phyloP scores from a whole-genome alignment of 2,888 invertebrate genomes.

The Hypena proboscidalis region DNA sequence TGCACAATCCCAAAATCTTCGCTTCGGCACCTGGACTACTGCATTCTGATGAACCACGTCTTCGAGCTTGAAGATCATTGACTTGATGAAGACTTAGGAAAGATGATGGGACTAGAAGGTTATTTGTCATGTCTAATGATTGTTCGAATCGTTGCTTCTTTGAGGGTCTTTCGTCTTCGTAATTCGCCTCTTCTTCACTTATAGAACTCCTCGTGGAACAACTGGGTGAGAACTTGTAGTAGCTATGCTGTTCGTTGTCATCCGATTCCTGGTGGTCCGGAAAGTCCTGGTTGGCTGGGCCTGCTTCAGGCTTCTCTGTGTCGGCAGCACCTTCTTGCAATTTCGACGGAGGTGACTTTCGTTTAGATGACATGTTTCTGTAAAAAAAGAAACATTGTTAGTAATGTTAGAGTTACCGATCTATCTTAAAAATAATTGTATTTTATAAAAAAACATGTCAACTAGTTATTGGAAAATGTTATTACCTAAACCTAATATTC shows the following conservation, averaged over 20 bases:
- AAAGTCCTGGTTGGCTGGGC: constrained; percentile 81
- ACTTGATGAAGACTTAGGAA: constrained; percentile 85
- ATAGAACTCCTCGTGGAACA: constrained; percentile 77
- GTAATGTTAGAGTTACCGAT: too few relatives aligned
- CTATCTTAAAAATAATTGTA: too few relatives aligned
- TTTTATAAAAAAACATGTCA: too few relatives aligned
- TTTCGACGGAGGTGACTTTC: constrained; percentile 98
- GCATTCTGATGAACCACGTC: constrained; percentile 88
- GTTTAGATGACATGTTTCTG: constrained; percentile 98
- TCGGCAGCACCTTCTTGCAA: constrained; percentile 90
- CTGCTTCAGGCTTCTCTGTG: constrained; percentile 78
- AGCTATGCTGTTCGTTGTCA: constrained; percentile 70
- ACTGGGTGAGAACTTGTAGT: constrained; percentile 80
- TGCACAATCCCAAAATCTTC: constrained; percentile 87
- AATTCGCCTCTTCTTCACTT: constrained; percentile 86
- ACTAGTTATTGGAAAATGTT: too few relatives aligned
- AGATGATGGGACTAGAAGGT: constrained; percentile 82
- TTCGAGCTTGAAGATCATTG: constrained; percentile 78
- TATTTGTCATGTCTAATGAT: constrained; percentile 86
- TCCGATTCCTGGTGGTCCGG: constrained; percentile 75
- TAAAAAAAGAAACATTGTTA: constrained; percentile 67
- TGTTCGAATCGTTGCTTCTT: constrained; percentile 86
- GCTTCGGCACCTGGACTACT: constrained; percentile 89
- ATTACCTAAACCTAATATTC: too few relatives aligned
- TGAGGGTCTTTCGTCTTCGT: constrained; percentile 86